Conservation (phyloP, 2,113 vertebrate genomes). For the human region GRCh38 chr16:12503001-12503500, state of each 20-base stretch:
- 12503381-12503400: background rate
- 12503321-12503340: conserved; percentile 54
- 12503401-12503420: background rate
- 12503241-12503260: conserved; percentile 52
- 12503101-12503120: rapidly evolving
- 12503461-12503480: background rate
- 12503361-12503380: background rate
- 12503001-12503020: background rate
- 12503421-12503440: background rate
- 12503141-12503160: background rate
- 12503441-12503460: background rate
- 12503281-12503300: conserved; percentile 32
- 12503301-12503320: conserved; percentile 32
- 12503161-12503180: background rate
- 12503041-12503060: background rate
- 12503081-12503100: background rate
- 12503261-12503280: conserved; percentile 58
- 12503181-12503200: background rate
- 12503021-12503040: background rate
- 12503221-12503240: background rate
- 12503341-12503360: background rate
- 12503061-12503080: background rate
- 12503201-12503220: background rate
- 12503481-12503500: background rate
- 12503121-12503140: too few species aligned